phyloP scores from a whole-genome alignment of 1,140 invertebrate species.

The Yoshiicerus persimilis region DNA sequence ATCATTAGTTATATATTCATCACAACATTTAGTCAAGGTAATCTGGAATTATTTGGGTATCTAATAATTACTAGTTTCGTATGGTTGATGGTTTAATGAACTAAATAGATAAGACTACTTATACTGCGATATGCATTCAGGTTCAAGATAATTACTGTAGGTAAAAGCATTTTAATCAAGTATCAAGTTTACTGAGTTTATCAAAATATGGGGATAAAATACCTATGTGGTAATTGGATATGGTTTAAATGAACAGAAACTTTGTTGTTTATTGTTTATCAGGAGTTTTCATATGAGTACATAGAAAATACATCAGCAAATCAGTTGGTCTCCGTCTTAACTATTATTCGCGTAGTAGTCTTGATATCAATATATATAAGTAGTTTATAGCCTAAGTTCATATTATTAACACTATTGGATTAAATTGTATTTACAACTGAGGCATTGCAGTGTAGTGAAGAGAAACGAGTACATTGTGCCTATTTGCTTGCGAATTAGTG shows the following conservation, averaged over 20 bases:
- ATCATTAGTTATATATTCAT: neutral
- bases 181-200: too few species aligned
- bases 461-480: constrained; percentile 6
- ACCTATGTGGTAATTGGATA: neutral
- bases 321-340: neutral
- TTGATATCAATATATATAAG: too few species aligned
- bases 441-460: neutral
- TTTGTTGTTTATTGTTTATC: neutral
- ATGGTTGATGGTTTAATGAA: too few species aligned
- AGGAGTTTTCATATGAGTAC: neutral
- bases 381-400: neutral
- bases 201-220: neutral
- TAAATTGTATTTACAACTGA: neutral
- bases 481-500: constrained; percentile 5
- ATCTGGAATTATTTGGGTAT: neutral
- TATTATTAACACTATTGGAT: neutral
- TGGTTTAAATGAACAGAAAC: neutral
- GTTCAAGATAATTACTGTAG: neutral
- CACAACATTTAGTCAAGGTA: neutral
- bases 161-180: neutral
- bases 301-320: neutral
- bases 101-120: neutral
- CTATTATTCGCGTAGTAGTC: neutral
- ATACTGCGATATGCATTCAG: neutral
- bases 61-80: neutral